Base-by-base conservation (phyloP, 2,888 invertebrate species). In the Dolichopus griseipennis region DNA sequence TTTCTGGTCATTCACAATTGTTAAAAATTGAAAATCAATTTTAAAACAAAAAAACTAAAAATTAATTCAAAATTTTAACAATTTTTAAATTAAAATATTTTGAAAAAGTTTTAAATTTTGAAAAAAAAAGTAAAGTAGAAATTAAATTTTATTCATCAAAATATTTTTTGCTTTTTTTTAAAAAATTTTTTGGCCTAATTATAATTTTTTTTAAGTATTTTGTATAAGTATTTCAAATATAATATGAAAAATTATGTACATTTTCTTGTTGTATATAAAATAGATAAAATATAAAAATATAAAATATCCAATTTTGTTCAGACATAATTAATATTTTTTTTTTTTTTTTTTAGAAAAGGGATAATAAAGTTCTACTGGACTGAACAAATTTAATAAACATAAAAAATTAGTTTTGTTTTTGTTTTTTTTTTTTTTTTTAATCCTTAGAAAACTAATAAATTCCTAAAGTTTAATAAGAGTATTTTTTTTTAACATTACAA, bases 281-380 rank as follows among this genome's bases (percentile, higher is more conserved):
- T 52, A 52, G 18, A 52, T 6, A 52, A 52, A 43, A 52, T 10
- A 52, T 4, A 52, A 52, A 52, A 52, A 52, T 52, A 52, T 37
- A 7, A 37, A 37, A 37, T 37, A 37, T 37, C 37, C 37, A 10
- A n/a, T 52, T 52, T 52, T 6, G n/a, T 52, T 18, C 52, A 7
- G 18, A 52, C 52, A 52, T 52, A 52, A 52, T 15, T 52, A 52
- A n/a, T n/a, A n/a, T n/a, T n/a, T n/a, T n/a, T n/a, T n/a, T n/a
- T n/a, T n/a, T n/a, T n/a, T n/a, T 18, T 52, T 52, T 52, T 52
- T 18, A 27, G 52, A 52, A 52, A n/a, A 27, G 15, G 52, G 52
- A 52, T 52, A 52, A 52, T 52, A 52, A 52, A 52, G 52, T 52
- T 52, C n/a, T 52, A 52, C 52, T 52, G 52, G 52, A 52, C 52